Evolutionary conservation across 2,797 vertebrate genomes (phyloP).

Genomic region (Coilia nasus): DNA sequence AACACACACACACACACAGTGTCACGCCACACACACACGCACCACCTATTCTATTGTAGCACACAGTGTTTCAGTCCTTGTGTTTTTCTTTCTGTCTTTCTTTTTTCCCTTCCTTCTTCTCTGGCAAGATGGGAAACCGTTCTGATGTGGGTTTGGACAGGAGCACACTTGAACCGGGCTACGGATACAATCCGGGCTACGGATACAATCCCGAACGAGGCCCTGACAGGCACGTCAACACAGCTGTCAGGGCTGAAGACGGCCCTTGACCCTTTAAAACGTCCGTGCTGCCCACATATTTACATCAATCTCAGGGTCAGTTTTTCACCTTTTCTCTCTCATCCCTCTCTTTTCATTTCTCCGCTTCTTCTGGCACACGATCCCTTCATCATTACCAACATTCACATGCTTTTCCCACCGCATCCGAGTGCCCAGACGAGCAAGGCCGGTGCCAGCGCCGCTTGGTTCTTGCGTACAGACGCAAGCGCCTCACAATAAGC

Average conservation of each 20-base stretch:
- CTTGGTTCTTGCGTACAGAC: too few relatives aligned
- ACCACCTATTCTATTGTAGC: background rate
- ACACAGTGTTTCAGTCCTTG: constrained; percentile 16
- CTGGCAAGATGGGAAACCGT: constrained; percentile 10
- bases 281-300: background rate
- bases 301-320: background rate
- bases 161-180: background rate
- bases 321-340: background rate
- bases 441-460: too few relatives aligned
- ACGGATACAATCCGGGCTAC: background rate
- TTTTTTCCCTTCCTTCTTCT: background rate
- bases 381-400: too few relatives aligned
- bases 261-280: background rate
- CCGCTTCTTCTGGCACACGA: too few relatives aligned
- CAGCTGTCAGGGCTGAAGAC: background rate
- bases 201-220: too few relatives aligned
- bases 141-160: constrained; percentile 30
- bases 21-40: background rate
- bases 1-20: too few relatives aligned
- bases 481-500: constrained; percentile 7
- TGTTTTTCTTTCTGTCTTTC: constrained; percentile 8
- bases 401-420: too few relatives aligned
- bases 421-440: too few relatives aligned
- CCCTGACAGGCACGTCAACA: background rate
- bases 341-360: too few relatives aligned